Percentiles rank a stretch among this genome's conserved stretches.
Evolutionary conservation across 2,888 invertebrate genomes (phyloP).

Genomic region (Pseudoips prasinana): DNA sequence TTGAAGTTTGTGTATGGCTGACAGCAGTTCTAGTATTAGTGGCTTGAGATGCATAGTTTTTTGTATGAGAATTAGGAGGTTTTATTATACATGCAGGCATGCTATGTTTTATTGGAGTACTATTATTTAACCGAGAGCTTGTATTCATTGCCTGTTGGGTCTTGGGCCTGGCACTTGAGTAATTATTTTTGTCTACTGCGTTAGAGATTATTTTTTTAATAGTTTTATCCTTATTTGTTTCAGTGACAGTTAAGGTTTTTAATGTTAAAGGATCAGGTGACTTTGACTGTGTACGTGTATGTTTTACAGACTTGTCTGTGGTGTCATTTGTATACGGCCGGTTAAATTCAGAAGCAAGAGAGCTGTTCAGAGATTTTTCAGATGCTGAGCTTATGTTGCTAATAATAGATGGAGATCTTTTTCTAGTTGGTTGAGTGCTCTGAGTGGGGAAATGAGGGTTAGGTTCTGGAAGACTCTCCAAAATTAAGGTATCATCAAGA

Average conservation of each 20-base stretch:
- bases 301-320: neutral
- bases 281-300: neutral
- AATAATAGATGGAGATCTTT: neutral
- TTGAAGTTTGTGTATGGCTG: too few species aligned
- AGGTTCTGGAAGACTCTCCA: neutral
- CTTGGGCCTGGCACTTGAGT: neutral
- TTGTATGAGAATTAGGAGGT: neutral
- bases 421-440: neutral
- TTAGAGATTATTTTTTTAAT: neutral
- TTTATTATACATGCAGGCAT: neutral
- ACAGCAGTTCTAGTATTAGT: too few species aligned
- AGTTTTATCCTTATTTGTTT: neutral
- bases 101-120: neutral
- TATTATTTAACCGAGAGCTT: neutral
- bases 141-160: neutral
- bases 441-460: neutral
- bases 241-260: neutral
- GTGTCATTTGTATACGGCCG: neutral
- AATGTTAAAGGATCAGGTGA: neutral
- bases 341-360: conserved; percentile 8
- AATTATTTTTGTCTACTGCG: neutral
- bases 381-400: neutral
- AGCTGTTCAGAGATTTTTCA: conserved; percentile 6
- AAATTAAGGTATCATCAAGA: neutral
- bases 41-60: too few species aligned